Evolutionary conservation across 2,888 invertebrate genomes (phyloP).

Genomic region (Drosophila parthenogenetica): DNA sequence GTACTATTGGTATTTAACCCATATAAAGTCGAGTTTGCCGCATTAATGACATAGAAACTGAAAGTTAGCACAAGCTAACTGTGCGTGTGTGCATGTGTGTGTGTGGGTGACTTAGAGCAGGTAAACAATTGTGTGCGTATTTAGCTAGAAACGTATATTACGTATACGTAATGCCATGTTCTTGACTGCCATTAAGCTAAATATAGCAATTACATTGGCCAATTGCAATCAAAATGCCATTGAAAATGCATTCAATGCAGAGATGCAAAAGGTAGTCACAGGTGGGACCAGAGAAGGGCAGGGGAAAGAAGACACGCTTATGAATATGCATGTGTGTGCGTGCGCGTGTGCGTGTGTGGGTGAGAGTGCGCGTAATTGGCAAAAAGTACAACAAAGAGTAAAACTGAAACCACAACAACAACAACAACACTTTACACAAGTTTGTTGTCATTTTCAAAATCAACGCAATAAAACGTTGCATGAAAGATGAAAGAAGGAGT

Average conservation of each 20-base stretch:
- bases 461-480: conserved; percentile 57
- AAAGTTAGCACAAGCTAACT: conserved; percentile 66
- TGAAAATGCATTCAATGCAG: conserved; percentile 71
- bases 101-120: conserved; percentile 24
- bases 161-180: conserved; percentile 61
- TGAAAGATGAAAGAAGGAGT: background rate
- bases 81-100: conserved; percentile 24
- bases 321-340: conserved; percentile 35
- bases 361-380: conserved; percentile 26
- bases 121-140: background rate
- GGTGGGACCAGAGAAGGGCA: background rate
- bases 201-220: conserved; percentile 73
- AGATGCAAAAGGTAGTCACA: conserved; percentile 30
- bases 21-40: conserved; percentile 60
- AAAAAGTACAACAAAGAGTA: conserved; percentile 29
- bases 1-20: conserved; percentile 57
- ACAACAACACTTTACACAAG: background rate
- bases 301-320: conserved; percentile 54
- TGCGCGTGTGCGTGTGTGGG: conserved; percentile 29
- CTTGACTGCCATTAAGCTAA: conserved; percentile 72
- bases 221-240: conserved; percentile 79
- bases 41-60: conserved; percentile 79
- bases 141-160: conserved; percentile 12
- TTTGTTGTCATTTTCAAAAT: conserved; percentile 68
- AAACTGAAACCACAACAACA: conserved; percentile 15